Conservation (phyloP, 23 tunicate genomes). For the Corella eumyota region DNA sequence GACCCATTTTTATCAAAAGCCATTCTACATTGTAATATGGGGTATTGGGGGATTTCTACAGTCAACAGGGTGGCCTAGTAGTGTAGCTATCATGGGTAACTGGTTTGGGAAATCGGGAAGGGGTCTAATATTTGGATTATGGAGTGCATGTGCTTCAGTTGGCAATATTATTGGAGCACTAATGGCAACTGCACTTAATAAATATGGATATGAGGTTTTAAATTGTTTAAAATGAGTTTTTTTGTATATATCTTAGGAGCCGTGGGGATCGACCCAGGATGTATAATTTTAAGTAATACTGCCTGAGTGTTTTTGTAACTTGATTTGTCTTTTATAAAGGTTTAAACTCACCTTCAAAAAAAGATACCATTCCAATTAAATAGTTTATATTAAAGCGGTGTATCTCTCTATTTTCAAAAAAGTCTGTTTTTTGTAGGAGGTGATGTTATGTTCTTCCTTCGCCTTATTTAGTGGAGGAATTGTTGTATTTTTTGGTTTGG, state of each 20-base stretch:
- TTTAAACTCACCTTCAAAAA: too few relatives aligned
- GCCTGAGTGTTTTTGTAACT: too few relatives aligned
- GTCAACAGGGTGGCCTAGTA: constrained; percentile 68
- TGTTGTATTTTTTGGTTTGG: constrained; percentile 42
- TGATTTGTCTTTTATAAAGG: too few relatives aligned
- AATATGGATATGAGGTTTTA: constrained; percentile 58
- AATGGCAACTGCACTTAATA: constrained; percentile 11
- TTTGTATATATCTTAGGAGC: neutral
- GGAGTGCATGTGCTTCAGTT: constrained; percentile 57
- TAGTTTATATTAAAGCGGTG: too few relatives aligned
- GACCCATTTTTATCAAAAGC: constrained; percentile 47
- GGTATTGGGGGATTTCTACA: constrained; percentile 49
- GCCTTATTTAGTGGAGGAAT: constrained; percentile 19
- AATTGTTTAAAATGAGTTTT: neutral
- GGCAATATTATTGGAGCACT: constrained; percentile 65
- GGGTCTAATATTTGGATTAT: constrained; percentile 68
- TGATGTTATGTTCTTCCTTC: constrained; percentile 17
- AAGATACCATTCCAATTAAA: too few relatives aligned
- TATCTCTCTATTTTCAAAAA: too few relatives aligned
- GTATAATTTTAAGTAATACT: too few relatives aligned
- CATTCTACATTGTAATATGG: constrained; percentile 44
- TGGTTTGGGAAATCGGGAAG: constrained; percentile 63
- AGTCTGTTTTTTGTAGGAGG: too few relatives aligned
- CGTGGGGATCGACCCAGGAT: too few relatives aligned
- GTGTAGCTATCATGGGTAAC: constrained; percentile 59